Conservation (phyloP, 2,113 vertebrate species). For the Myiopsitta monachus region DNA sequence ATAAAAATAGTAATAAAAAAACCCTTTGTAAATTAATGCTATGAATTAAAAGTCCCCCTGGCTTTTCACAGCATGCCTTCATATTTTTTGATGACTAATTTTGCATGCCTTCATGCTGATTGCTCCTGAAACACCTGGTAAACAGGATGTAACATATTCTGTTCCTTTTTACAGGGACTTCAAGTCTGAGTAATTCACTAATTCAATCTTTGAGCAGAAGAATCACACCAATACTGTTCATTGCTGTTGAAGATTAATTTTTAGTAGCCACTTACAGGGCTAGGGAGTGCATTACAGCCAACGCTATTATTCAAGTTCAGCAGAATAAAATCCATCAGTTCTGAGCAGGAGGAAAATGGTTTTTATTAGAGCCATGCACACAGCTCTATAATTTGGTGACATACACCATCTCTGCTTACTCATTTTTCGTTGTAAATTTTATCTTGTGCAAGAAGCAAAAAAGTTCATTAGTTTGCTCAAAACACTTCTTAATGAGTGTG, state of each 20-base stretch:
- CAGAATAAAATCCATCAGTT: slow-evolving; percentile 65
- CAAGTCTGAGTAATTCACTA: slow-evolving; percentile 38
- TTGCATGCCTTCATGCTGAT: not conserved
- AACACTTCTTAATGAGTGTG: slow-evolving; percentile 49
- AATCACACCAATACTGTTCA: slow-evolving; percentile 4
- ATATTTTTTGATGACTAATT: not conserved
- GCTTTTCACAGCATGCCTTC: slow-evolving; percentile 5
- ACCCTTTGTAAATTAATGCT: not conserved
- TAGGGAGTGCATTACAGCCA: slow-evolving; percentile 18
- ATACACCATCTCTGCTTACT: slow-evolving; percentile 10
- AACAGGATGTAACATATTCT: slow-evolving; percentile 32
- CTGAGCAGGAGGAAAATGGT: slow-evolving; percentile 18
- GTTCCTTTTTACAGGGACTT: not conserved
- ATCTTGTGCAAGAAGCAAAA: slow-evolving; percentile 52
- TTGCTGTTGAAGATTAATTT: slow-evolving; percentile 55
- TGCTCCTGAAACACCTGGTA: slow-evolving; percentile 28
- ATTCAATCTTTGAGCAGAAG: slow-evolving; percentile 34
- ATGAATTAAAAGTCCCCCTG: not conserved
- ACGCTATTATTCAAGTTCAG: slow-evolving; percentile 38
- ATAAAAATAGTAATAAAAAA: not conserved
- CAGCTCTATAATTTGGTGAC: slow-evolving; percentile 46
- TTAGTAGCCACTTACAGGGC: slow-evolving; percentile 47
- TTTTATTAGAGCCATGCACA: slow-evolving; percentile 66
- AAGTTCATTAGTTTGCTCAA: slow-evolving; percentile 59
- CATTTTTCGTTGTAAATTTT: slow-evolving; percentile 62